Conservation (phyloP, 2,888 invertebrate genomes). For the Cryptocheilus praepositus region DNA sequence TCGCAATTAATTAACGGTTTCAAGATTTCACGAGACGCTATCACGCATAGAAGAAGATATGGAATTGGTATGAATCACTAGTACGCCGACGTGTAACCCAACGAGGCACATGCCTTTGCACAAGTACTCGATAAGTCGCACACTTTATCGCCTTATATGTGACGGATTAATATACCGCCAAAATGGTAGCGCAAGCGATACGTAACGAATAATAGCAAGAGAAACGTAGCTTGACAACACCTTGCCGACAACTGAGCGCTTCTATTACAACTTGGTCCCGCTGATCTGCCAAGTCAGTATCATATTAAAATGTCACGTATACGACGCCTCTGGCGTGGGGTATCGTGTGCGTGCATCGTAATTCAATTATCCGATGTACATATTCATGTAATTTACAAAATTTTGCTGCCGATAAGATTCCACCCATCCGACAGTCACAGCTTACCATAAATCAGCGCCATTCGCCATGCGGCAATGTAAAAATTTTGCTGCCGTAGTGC, state of each 20-base stretch:
- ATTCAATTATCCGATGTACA: too few species aligned
- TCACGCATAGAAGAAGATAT: constrained; percentile 27
- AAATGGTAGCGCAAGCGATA: constrained; percentile 17
- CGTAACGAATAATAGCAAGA: constrained; percentile 25
- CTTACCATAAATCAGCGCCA: too few species aligned
- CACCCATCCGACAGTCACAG: too few species aligned
- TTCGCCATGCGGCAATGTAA: too few species aligned
- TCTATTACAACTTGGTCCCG: constrained; percentile 6
- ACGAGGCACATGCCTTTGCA: constrained; percentile 17
- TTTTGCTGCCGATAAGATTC: too few species aligned
- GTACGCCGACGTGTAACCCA: constrained; percentile 27
- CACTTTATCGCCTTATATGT: constrained; percentile 27
- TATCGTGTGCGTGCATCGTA: too few species aligned
- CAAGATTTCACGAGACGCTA: constrained; percentile 9
- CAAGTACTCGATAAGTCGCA: constrained; percentile 28
- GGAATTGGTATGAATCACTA: constrained; percentile 26
- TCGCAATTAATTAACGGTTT: too few species aligned
- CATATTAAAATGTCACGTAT: too few species aligned
- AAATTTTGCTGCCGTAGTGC: too few species aligned
- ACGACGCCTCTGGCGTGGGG: too few species aligned
- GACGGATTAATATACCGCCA: constrained; percentile 36
- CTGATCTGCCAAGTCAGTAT: constrained; percentile 8
- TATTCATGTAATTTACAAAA: too few species aligned
- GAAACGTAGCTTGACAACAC: constrained; percentile 4
- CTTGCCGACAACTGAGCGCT: constrained; percentile 24